phyloP scores from a whole-genome alignment of 2,797 vertebrate species.

The Etheostoma nigrum region DNA sequence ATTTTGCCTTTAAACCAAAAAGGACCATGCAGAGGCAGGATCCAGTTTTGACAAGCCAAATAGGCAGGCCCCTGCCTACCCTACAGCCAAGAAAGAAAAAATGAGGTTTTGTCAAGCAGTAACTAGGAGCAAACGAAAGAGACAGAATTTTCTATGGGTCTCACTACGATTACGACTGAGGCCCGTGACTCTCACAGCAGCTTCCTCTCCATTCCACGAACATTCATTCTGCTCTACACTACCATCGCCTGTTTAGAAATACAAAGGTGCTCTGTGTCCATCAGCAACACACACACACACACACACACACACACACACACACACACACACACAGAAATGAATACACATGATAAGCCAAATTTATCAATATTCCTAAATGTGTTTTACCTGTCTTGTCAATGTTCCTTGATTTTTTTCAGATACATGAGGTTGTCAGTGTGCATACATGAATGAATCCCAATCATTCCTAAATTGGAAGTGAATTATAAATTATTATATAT shows the following conservation, averaged over 20 bases:
- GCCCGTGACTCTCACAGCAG: conserved; percentile 47
- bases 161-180: conserved; percentile 53
- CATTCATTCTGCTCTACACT: conserved; percentile 54
- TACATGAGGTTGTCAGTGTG: not conserved
- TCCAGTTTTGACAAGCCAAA: conserved; percentile 27
- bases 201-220: conserved; percentile 32
- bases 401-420: not conserved
- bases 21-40: conserved; percentile 7
- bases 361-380: not conserved
- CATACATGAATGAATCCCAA: not conserved
- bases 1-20: conserved; percentile 27
- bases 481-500: not conserved
- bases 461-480: not conserved
- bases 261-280: conserved; percentile 75
- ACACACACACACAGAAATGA: not conserved
- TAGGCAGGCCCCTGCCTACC: conserved; percentile 13
- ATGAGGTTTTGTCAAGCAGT: conserved; percentile 8
- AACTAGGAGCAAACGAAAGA: conserved; percentile 46
- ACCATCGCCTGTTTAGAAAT: conserved; percentile 59
- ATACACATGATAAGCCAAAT: not conserved
- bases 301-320: not conserved
- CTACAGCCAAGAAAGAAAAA: conserved; percentile 14
- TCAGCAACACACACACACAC: conserved; percentile 34
- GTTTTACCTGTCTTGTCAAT: not conserved
- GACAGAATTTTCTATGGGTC: conserved; percentile 57